phyloP scores from a whole-genome alignment of 1,140 invertebrate species.

The Anoplophora glabripennis region DNA sequence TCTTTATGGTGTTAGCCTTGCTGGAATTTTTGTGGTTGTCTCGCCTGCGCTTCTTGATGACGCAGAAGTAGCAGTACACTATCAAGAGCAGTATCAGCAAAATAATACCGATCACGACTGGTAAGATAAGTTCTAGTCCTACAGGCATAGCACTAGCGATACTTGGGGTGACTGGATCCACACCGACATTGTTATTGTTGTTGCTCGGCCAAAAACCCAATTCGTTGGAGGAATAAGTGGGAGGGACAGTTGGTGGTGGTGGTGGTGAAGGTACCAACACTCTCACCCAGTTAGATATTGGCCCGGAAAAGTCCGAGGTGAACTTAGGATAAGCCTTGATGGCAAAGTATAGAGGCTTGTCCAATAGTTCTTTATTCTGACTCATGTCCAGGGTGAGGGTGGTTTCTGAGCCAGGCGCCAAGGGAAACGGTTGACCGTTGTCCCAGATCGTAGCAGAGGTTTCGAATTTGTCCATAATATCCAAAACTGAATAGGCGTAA shows the following conservation, averaged over 20 bases:
- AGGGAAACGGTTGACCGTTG: slow-evolving; percentile 44
- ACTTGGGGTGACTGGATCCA: slow-evolving; percentile 34
- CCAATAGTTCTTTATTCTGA: slow-evolving; percentile 48
- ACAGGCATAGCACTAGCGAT: slow-evolving; percentile 40
- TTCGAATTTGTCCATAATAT: slow-evolving; percentile 53
- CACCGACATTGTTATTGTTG: slow-evolving; percentile 35
- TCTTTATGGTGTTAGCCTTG: slow-evolving; percentile 36
- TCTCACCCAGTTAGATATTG: slow-evolving; percentile 58
- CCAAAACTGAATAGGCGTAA: slow-evolving; percentile 46
- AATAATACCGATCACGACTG: slow-evolving; percentile 49
- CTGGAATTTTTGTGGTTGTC: slow-evolving; percentile 36
- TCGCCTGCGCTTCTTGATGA: slow-evolving; percentile 42
- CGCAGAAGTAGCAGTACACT: slow-evolving; percentile 53
- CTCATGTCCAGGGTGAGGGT: slow-evolving; percentile 51
- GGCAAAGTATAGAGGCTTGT: slow-evolving; percentile 53
- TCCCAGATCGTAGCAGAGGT: slow-evolving; percentile 45
- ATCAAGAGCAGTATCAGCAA: slow-evolving; percentile 46
- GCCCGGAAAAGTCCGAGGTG: slow-evolving; percentile 46
- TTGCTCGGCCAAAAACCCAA: slow-evolving; percentile 42
- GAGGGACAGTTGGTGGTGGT: slow-evolving; percentile 49
- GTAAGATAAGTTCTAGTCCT: slow-evolving; percentile 49
- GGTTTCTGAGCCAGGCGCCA: slow-evolving; percentile 49
- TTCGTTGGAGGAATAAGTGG: slow-evolving; percentile 42
- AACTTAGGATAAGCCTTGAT: slow-evolving; percentile 51
- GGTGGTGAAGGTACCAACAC: slow-evolving; percentile 53